Conservation (phyloP, 2,113 vertebrate species). For the Saimiri boliviensis region DNA sequence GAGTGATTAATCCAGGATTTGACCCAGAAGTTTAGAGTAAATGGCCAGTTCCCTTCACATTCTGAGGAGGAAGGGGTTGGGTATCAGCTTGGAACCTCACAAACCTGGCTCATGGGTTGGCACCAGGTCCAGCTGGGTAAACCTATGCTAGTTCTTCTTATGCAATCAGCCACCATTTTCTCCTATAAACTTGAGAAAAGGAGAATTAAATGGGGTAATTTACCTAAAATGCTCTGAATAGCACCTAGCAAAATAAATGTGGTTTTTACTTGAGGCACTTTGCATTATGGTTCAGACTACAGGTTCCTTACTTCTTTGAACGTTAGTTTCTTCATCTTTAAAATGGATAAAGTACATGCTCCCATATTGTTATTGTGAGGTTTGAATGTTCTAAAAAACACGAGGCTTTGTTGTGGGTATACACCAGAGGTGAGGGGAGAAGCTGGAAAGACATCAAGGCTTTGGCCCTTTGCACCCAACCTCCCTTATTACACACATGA, state of each 20-base stretch:
- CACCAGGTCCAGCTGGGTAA: too few relatives aligned
- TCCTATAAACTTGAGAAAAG: not conserved
- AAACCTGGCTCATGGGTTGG: not conserved
- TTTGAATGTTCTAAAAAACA: accelerated
- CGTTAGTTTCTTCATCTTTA: not conserved
- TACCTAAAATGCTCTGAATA: not conserved
- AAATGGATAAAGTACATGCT: accelerated
- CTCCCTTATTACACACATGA: accelerated
- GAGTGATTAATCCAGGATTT: too few relatives aligned
- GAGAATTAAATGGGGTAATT: not conserved
- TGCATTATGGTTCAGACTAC: not conserved
- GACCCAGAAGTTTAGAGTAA: not conserved
- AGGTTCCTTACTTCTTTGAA: not conserved
- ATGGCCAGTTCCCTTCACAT: not conserved
- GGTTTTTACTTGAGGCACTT: not conserved
- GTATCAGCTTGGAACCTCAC: not conserved
- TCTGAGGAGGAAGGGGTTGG: too few relatives aligned
- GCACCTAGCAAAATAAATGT: not conserved
- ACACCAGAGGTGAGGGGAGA: not conserved
- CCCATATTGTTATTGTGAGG: not conserved
- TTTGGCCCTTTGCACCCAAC: accelerated
- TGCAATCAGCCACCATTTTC: not conserved
- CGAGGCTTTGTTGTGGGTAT: not conserved
- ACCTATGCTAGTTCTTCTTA: not conserved
- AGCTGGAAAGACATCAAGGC: not conserved